Evolutionary conservation across 1,140 invertebrate genomes (phyloP).

Genomic region (Schlechtendalia chinensis): DNA sequence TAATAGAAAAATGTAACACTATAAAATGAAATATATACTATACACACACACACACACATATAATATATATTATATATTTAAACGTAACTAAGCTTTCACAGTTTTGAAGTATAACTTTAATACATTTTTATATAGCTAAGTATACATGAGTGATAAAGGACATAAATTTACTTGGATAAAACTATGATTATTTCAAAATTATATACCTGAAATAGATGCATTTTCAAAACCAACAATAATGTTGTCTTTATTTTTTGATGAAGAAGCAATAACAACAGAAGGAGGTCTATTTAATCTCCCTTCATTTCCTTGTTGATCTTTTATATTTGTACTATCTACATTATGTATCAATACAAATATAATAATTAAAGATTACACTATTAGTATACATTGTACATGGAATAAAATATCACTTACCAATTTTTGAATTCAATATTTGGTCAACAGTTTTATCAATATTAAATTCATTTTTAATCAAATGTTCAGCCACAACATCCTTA

Average conservation of each 20-base stretch:
- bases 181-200: not conserved
- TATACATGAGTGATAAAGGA: no score
- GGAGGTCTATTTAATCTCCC: slow-evolving; percentile 3
- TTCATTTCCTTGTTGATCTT: not conserved
- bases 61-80: no score
- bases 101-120: no score
- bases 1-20: not conserved
- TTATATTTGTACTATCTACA: not conserved
- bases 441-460: slow-evolving; percentile 39
- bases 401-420: slow-evolving; percentile 34
- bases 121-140: no score
- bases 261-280: slow-evolving; percentile 40
- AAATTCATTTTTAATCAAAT: slow-evolving; percentile 44
- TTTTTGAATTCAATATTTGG: slow-evolving; percentile 41
- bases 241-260: slow-evolving; percentile 45
- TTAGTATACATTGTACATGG: no score
- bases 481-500: slow-evolving; percentile 27
- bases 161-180: no score
- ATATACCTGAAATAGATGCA: slow-evolving; percentile 29
- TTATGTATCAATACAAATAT: not conserved
- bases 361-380: no score
- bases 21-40: no score
- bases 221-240: slow-evolving; percentile 46
- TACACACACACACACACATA: no score
- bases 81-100: no score